Conservation (phyloP, 2,113 vertebrate genomes). For the Ctenodactylus gundi region DNA sequence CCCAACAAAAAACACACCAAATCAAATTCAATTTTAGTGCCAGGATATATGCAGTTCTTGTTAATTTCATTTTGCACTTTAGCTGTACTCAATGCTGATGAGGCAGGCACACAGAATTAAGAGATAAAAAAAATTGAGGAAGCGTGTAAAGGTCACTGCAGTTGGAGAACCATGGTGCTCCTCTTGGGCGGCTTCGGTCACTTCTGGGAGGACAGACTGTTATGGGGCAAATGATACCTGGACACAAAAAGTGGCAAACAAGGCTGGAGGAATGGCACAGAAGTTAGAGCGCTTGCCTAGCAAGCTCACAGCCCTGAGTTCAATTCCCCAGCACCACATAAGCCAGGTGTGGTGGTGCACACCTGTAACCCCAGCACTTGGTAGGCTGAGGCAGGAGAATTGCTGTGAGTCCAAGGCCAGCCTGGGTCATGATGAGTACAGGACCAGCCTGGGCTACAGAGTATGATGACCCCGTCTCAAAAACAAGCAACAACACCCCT, state of each 20-base stretch:
- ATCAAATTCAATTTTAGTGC: slow-evolving; percentile 39
- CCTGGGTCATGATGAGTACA: too few relatives aligned
- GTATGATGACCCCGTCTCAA: too few relatives aligned
- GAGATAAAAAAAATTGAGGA: background rate
- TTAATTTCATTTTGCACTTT: slow-evolving; percentile 47
- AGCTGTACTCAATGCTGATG: slow-evolving; percentile 22
- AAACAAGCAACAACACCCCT: too few relatives aligned
- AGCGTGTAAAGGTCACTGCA: slow-evolving; percentile 36
- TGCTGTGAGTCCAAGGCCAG: too few relatives aligned
- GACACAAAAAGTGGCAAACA: slow-evolving; percentile 22
- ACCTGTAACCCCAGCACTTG: too few relatives aligned
- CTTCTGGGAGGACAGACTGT: slow-evolving; percentile 14
- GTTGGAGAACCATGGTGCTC: background rate
- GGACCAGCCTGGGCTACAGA: too few relatives aligned
- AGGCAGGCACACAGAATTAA: slow-evolving; percentile 2
- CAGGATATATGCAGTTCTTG: background rate
- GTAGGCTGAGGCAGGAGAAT: too few relatives aligned
- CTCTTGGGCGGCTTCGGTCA: slow-evolving; percentile 38
- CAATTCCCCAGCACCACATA: too few relatives aligned
- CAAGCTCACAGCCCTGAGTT: too few relatives aligned
- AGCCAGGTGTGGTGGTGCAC: too few relatives aligned
- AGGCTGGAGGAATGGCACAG: too few relatives aligned
- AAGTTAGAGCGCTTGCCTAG: too few relatives aligned
- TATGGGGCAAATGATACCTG: slow-evolving; percentile 40
- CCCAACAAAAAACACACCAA: slow-evolving; percentile 59